phyloP scores from a whole-genome alignment of 1,140 invertebrate genomes.

The Mercenaria mercenaria region DNA sequence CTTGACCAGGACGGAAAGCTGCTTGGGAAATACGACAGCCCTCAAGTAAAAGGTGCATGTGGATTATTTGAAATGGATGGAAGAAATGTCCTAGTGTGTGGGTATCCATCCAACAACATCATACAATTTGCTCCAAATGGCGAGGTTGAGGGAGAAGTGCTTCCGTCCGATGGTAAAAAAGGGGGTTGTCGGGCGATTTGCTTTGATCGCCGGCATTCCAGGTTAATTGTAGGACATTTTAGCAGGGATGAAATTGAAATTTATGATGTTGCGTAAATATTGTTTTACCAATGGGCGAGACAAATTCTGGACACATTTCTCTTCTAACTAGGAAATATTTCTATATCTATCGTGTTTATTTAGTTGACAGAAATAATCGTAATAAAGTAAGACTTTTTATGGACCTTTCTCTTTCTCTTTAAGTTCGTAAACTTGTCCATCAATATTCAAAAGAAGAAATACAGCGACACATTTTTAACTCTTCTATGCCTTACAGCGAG shows the following conservation, averaged over 20 bases:
- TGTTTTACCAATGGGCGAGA: too few relatives aligned
- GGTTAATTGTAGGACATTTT: background rate
- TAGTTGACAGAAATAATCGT: too few relatives aligned
- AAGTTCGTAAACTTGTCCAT: too few relatives aligned
- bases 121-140: background rate
- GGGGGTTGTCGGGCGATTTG: background rate
- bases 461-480: too few relatives aligned
- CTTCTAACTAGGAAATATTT: too few relatives aligned
- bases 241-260: background rate
- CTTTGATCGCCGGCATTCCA: background rate
- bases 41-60: background rate
- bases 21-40: background rate
- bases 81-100: background rate
- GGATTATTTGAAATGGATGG: background rate
- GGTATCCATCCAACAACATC: background rate
- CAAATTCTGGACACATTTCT: too few relatives aligned
- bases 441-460: too few relatives aligned
- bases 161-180: background rate
- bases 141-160: background rate
- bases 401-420: too few relatives aligned
- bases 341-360: too few relatives aligned
- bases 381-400: too few relatives aligned
- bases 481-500: too few relatives aligned
- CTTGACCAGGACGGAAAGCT: background rate
- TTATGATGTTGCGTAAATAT: background rate